Evolutionary conservation across 2,888 invertebrate species (phyloP).

Genomic region (Ctena decussata): DNA sequence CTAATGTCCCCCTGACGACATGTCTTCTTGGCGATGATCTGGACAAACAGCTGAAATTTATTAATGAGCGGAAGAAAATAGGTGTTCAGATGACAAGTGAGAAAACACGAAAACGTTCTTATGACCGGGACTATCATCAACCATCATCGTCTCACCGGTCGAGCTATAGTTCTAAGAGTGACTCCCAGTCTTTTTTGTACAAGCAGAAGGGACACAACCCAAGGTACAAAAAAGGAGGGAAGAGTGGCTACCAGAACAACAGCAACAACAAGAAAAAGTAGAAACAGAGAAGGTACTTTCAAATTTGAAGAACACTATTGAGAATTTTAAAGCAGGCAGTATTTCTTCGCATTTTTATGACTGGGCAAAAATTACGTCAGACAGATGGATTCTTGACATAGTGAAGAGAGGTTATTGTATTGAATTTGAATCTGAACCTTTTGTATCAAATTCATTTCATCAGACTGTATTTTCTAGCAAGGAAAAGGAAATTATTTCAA

Average conservation of each 20-base stretch:
- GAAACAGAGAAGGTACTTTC: not conserved
- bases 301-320: slow-evolving; percentile 5
- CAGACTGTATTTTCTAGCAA: not conserved
- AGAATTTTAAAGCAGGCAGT: slow-evolving; percentile 11
- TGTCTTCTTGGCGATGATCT: too few species aligned
- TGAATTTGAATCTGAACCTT: slow-evolving; percentile 19
- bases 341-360: not conserved
- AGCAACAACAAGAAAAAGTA: not conserved
- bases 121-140: not conserved
- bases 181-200: not conserved
- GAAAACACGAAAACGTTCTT: not conserved
- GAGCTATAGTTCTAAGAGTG: not conserved
- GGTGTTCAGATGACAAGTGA: not conserved
- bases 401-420: slow-evolving; percentile 15
- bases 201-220: not conserved
- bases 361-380: slow-evolving; percentile 20
- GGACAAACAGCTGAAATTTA: not conserved
- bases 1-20: not conserved
- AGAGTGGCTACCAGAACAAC: not conserved
- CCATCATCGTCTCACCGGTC: not conserved
- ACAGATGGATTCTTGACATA: slow-evolving; percentile 21
- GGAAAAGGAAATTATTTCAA: slow-evolving; percentile 1
- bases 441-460: not conserved
- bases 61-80: not conserved
- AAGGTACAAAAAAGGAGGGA: not conserved